These are phyloP conservation scores for Araneus ventricosus DNA, from an alignment of 1,140 invertebrate species.

Conservation along the genomic window DNA sequence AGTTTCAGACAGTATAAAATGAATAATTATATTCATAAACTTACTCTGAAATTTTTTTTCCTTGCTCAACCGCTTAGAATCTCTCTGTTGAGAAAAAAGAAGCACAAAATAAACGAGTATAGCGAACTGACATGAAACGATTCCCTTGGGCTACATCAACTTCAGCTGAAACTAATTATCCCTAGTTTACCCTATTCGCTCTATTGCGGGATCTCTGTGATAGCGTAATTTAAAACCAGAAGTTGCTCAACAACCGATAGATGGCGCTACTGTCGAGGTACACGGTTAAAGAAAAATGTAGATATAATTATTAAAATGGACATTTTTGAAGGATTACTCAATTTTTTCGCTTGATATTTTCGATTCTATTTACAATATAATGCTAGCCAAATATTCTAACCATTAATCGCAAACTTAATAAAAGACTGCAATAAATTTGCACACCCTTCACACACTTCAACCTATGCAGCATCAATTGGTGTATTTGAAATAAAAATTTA, in stretches of 20 bases:
- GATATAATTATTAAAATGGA: not conserved
- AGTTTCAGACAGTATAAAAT: not conserved
- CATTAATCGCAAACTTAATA: too few species aligned
- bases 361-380: too few species aligned
- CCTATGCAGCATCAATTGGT: too few species aligned
- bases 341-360: too few species aligned
- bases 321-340: too few species aligned
- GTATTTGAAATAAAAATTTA: too few species aligned
- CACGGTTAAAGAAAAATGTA: not conserved
- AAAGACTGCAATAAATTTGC: too few species aligned
- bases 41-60: not conserved
- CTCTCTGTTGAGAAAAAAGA: not conserved
- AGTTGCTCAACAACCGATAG: not conserved
- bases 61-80: not conserved
- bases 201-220: not conserved
- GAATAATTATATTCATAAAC: not conserved
- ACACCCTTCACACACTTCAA: too few species aligned
- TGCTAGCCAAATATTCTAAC: too few species aligned
- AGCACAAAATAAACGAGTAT: not conserved
- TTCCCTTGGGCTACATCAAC: not conserved
- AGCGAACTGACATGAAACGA: not conserved
- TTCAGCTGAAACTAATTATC: not conserved
- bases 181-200: not conserved
- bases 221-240: not conserved
- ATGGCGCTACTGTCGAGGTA: not conserved